Evolutionary conservation across 2,113 vertebrate genomes (phyloP).

Genomic region (Cyanistes caeruleus): DNA sequence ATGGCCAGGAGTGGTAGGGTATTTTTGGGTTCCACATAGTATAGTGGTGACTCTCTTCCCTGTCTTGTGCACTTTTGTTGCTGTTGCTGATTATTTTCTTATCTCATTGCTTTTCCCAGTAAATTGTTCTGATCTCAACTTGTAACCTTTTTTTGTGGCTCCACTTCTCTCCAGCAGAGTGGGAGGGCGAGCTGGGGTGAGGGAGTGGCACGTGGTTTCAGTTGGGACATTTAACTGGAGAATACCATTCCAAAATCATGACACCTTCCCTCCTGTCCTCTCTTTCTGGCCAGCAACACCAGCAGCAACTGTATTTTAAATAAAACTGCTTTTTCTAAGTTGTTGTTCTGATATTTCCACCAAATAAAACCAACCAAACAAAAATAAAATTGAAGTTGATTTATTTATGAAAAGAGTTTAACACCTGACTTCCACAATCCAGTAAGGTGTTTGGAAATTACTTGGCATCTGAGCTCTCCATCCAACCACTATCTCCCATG

Average conservation of each 20-base stretch:
- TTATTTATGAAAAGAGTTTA: background rate
- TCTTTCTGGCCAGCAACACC: background rate
- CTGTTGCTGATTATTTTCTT: background rate
- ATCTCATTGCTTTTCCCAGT: background rate
- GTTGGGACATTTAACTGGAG: background rate
- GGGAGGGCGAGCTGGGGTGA: background rate
- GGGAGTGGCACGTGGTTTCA: fast-evolving
- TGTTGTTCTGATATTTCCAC: background rate
- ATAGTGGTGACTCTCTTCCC: background rate
- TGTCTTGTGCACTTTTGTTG: background rate
- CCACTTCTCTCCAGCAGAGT: background rate
- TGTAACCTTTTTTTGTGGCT: background rate
- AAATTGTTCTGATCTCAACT: background rate
- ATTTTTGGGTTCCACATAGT: too few species aligned
- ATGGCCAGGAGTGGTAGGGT: background rate
- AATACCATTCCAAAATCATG: background rate
- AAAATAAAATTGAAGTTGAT: background rate
- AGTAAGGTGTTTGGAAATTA: background rate
- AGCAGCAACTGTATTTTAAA: background rate
- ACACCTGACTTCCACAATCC: background rate
- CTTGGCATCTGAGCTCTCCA: background rate
- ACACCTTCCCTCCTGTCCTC: background rate
- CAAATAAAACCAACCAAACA: background rate
- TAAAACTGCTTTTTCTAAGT: background rate
- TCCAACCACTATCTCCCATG: background rate